phyloP scores from a whole-genome alignment of 2,888 invertebrate genomes.

The Cristatella mucedo region DNA sequence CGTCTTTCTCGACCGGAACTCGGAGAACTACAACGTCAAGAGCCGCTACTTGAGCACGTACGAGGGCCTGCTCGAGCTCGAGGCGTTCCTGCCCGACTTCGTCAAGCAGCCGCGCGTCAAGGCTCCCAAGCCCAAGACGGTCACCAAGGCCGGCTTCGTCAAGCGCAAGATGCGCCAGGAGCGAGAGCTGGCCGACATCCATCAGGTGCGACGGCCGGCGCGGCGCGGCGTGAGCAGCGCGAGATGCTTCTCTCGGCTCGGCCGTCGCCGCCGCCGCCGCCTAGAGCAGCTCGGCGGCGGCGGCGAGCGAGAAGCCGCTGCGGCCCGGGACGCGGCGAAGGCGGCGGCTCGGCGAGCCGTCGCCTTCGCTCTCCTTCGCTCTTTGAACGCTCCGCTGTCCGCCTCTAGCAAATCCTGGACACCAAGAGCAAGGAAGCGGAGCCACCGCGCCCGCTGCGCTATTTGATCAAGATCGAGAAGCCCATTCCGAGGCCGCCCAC shows the following conservation, averaged over 20 bases:
- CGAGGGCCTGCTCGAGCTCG: constrained; percentile 34
- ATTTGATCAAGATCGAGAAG: constrained; percentile 38
- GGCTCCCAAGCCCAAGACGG: constrained; percentile 29
- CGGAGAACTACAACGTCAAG: constrained; percentile 36
- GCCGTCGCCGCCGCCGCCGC: too few relatives aligned
- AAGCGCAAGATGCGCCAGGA: constrained; percentile 35
- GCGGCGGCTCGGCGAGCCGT: too few relatives aligned
- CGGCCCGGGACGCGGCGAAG: too few relatives aligned
- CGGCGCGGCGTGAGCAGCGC: too few relatives aligned
- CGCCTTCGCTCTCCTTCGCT: too few relatives aligned
- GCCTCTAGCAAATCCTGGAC: constrained; percentile 18
- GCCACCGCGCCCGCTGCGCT: constrained; percentile 29
- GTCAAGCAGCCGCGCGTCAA: constrained; percentile 31
- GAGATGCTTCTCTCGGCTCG: too few relatives aligned
- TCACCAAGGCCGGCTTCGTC: constrained; percentile 33
- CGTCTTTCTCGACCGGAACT: constrained; percentile 34
- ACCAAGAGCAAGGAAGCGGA: constrained; percentile 20
- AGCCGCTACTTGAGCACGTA: constrained; percentile 33
- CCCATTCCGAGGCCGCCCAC: constrained; percentile 39
- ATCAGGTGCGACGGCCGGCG: constrained; percentile 32
- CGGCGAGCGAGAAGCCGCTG: too few relatives aligned
- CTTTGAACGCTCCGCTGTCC: neutral
- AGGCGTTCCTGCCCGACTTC: constrained; percentile 32
- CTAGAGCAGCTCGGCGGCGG: too few relatives aligned
- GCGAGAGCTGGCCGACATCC: constrained; percentile 31